A percentile compares a stretch with the other conserved stretches of the same genome.
These are phyloP conservation scores for Bubo bubo DNA, from an alignment of 2,113 vertebrate species.

Conservation along the genomic window DNA sequence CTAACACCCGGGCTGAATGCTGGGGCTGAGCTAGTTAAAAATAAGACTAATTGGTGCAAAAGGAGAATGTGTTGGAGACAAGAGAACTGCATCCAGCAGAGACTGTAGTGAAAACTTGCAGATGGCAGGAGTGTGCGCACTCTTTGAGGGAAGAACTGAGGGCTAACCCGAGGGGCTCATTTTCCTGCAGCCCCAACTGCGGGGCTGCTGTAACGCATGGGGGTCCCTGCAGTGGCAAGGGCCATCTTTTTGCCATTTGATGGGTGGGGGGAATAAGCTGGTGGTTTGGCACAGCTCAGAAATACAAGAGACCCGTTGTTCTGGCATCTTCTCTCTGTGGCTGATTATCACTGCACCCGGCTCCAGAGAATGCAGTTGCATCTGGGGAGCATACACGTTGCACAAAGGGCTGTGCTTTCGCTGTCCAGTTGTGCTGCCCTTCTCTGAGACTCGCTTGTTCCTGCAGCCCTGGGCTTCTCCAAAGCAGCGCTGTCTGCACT, in stretches of 20 bases:
- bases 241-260: not conserved
- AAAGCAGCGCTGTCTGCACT: not conserved
- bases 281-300: not conserved
- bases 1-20: not conserved
- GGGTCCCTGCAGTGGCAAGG: not conserved
- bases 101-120: not conserved
- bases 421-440: not conserved
- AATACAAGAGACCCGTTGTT: not conserved
- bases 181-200: not conserved
- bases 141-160: not conserved
- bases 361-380: not conserved
- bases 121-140: not conserved
- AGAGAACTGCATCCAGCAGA: not conserved
- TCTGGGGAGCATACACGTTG: fast-evolving
- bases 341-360: not conserved
- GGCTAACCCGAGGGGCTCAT: fast-evolving
- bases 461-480: not conserved
- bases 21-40: slow-evolving; percentile 21
- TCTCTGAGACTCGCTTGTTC: not conserved
- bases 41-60: slow-evolving; percentile 27
- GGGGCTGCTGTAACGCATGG: not conserved
- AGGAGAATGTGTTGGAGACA: not conserved
- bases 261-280: not conserved
- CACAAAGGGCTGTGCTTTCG: not conserved
- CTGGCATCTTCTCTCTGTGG: not conserved